Evolutionary conservation across 2,797 vertebrate species (phyloP).

Genomic region (Neosilurus hyrtlii): DNA sequence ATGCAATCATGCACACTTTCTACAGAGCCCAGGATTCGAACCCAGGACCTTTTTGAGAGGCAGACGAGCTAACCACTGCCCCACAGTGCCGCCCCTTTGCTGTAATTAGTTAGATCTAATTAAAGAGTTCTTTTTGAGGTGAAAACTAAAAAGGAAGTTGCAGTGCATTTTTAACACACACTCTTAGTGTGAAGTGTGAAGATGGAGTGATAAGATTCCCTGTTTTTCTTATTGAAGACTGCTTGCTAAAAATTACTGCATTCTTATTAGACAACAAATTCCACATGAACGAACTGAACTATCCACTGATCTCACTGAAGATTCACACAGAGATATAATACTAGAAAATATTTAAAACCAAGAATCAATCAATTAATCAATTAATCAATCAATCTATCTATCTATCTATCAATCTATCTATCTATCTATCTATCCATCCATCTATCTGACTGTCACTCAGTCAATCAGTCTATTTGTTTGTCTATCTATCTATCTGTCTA

Average conservation of each 20-base stretch:
- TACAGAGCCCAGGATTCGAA: too few relatives aligned
- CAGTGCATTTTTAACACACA: not conserved
- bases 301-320: not conserved
- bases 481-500: too few relatives aligned
- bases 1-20: too few relatives aligned
- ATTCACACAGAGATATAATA: not conserved
- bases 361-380: too few relatives aligned
- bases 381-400: too few relatives aligned
- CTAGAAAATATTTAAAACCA: not conserved
- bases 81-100: too few relatives aligned
- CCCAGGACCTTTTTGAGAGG: too few relatives aligned
- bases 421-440: too few relatives aligned
- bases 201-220: not conserved
- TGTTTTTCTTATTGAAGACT: not conserved
- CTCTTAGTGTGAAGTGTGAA: not conserved
- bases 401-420: too few relatives aligned
- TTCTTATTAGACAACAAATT: constrained; percentile 8
- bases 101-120: not conserved
- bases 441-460: too few relatives aligned
- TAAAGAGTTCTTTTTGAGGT: not conserved
- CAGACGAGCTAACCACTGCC: too few relatives aligned
- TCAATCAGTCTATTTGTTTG: too few relatives aligned
- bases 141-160: not conserved
- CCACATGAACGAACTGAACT: not conserved
- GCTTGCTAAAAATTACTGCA: not conserved